These are phyloP conservation scores for Macquaria australasica DNA, from an alignment of 2,113 vertebrate species.

Conservation along the genomic window DNA sequence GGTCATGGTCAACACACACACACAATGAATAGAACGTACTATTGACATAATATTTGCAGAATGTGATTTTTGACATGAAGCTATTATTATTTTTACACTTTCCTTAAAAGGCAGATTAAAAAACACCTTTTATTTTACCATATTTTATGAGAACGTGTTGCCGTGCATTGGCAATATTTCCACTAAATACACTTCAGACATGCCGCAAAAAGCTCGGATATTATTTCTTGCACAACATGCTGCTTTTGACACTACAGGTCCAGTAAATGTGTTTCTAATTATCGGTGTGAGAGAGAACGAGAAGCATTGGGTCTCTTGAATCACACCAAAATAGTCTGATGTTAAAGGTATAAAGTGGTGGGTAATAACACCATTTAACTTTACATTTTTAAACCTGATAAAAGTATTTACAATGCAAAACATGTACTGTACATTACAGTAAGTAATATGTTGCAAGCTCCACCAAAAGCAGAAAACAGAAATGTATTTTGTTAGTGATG, in stretches of 20 bases:
- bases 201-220: neutral
- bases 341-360: neutral
- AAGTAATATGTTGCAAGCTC: neutral
- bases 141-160: too few relatives aligned
- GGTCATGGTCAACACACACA: slow-evolving; percentile 15
- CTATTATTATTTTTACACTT: neutral
- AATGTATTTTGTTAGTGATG: neutral
- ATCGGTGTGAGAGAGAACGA: neutral
- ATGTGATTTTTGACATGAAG: neutral
- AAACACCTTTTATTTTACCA: neutral
- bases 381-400: neutral
- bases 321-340: neutral
- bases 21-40: neutral
- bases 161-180: neutral
- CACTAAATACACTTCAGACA: neutral
- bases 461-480: neutral
- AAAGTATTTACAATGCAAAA: neutral
- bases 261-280: slow-evolving; percentile 16
- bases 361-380: neutral
- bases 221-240: neutral
- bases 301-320: neutral
- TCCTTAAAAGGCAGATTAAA: neutral
- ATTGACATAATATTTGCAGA: slow-evolving; percentile 14
- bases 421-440: neutral
- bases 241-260: neutral